These are phyloP conservation scores for Cariama cristata DNA, from an alignment of 2,113 vertebrate genomes.

Conservation along the genomic window DNA sequence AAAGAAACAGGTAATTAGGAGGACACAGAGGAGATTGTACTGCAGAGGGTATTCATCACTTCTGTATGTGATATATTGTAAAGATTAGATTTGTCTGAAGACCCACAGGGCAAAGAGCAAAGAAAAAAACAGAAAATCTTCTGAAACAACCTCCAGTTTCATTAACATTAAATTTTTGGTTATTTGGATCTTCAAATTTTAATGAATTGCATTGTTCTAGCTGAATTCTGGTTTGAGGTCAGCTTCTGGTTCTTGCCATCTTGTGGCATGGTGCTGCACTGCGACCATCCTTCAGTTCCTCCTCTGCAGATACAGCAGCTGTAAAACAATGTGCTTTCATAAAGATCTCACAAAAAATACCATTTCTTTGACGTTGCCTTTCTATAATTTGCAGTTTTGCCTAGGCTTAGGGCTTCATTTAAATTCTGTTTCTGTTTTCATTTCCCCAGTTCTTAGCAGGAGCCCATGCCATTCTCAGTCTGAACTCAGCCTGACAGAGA, in stretches of 20 bases:
- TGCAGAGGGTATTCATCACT: neutral
- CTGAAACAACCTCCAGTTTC: neutral
- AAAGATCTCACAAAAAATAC: neutral
- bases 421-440: neutral
- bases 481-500: neutral
- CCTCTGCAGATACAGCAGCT: neutral
- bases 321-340: neutral
- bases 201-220: neutral
- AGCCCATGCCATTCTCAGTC: neutral
- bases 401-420: neutral
- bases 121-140: neutral
- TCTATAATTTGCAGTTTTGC: neutral
- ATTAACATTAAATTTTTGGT: neutral
- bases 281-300: neutral
- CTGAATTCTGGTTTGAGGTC: neutral
- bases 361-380: accelerated
- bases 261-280: conserved; percentile 46
- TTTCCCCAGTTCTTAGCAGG: neutral
- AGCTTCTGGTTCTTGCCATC: conserved; percentile 41
- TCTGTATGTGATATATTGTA: neutral
- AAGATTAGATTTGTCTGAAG: neutral
- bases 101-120: neutral
- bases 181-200: neutral
- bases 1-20: neutral
- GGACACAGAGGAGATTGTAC: neutral